phyloP scores from a whole-genome alignment of 2,888 invertebrate genomes.

The Halictus quadricinctus region DNA sequence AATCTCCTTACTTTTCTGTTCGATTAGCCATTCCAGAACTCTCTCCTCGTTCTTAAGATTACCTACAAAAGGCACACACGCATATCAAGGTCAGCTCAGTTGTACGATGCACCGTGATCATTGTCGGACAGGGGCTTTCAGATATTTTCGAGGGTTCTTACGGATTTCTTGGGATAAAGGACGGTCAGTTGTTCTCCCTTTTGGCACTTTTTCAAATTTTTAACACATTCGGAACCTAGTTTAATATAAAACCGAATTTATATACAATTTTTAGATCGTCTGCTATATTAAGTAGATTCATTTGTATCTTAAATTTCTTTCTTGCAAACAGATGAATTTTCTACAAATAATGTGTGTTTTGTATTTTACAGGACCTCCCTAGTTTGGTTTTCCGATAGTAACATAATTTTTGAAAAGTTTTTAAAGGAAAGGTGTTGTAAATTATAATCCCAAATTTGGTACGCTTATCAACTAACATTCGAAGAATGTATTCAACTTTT shows the following conservation, averaged over 20 bases:
- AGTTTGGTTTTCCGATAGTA: neutral
- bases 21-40: constrained; percentile 97
- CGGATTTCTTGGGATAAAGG: constrained; percentile 7
- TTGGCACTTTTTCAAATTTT: neutral
- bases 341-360: neutral
- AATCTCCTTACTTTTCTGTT: constrained; percentile 96
- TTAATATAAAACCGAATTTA: neutral
- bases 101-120: constrained; percentile 54
- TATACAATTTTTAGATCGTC: neutral
- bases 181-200: constrained; percentile 40
- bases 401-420: neutral
- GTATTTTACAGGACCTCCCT: no score
- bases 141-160: constrained; percentile 23
- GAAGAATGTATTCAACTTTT: no score
- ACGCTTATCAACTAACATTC: no score
- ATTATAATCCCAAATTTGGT: no score
- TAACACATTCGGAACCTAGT: constrained; percentile 1
- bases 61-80: constrained; percentile 87
- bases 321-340: neutral
- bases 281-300: neutral
- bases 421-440: no score
- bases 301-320: neutral
- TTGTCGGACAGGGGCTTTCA: constrained; percentile 39
- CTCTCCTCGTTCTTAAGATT: constrained; percentile 97
- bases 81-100: constrained; percentile 68